phyloP scores from a whole-genome alignment of 1,140 invertebrate species.

The Listronotus oregonensis region DNA sequence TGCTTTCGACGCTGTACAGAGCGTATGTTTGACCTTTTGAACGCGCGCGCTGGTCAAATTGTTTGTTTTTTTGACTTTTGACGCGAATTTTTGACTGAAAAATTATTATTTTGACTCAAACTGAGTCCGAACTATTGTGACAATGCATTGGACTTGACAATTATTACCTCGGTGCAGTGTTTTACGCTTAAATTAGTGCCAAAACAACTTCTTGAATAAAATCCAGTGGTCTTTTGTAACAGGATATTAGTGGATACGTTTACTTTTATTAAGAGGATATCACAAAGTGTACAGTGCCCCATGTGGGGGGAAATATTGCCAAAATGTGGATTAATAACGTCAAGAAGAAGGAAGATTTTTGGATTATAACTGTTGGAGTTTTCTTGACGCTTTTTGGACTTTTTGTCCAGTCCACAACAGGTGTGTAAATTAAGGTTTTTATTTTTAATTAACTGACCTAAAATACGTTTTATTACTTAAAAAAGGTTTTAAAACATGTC shows the following conservation, averaged over 20 bases:
- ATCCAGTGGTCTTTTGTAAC: conserved; percentile 11
- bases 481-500: too few relatives aligned
- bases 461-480: too few relatives aligned
- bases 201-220: conserved; percentile 16
- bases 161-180: not conserved
- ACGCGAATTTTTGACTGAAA: conserved; percentile 26
- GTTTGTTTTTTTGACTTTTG: conserved; percentile 24
- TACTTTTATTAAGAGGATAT: conserved; percentile 2
- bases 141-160: conserved; percentile 7
- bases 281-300: conserved; percentile 48
- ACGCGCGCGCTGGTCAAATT: conserved; percentile 32
- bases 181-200: conserved; percentile 5
- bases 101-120: conserved; percentile 15
- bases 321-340: conserved; percentile 56
- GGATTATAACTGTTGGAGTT: conserved; percentile 49
- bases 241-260: conserved; percentile 18
- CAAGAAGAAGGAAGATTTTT: conserved; percentile 52
- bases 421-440: conserved; percentile 18
- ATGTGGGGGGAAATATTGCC: conserved; percentile 53
- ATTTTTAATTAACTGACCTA: too few relatives aligned
- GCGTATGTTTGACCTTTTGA: conserved; percentile 37
- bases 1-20: conserved; percentile 42
- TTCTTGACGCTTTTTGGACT: conserved; percentile 37
- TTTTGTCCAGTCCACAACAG: conserved; percentile 35
- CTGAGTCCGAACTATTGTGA: not conserved